Conservation (phyloP, 2,113 vertebrate genomes). For the Laticauda colubrina region DNA sequence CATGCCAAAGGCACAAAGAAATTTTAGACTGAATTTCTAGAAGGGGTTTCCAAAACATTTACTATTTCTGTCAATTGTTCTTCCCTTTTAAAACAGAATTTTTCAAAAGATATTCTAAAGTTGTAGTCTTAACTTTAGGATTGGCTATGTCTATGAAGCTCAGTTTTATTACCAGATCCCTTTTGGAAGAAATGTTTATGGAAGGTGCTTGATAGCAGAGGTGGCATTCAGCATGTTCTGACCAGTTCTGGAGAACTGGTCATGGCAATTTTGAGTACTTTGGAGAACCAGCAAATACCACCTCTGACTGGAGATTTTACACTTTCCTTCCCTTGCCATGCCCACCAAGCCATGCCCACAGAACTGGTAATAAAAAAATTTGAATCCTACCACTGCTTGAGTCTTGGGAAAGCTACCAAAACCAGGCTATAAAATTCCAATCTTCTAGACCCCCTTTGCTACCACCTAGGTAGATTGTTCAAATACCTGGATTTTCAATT, state of each 20-base stretch:
- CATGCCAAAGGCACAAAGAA: constrained; percentile 49
- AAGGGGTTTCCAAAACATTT: constrained; percentile 19
- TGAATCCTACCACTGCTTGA: not conserved
- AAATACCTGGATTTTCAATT: not conserved
- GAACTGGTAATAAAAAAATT: too few species aligned
- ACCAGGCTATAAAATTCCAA: not conserved
- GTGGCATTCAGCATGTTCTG: too few species aligned
- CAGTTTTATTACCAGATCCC: not conserved
- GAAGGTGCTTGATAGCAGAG: not conserved
- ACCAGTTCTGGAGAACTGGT: too few species aligned
- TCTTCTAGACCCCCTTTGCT: not conserved
- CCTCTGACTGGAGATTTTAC: too few species aligned
- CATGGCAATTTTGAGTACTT: too few species aligned
- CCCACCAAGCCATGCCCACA: too few species aligned
- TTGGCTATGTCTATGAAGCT: not conserved
- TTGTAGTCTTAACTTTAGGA: not conserved
- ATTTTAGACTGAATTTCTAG: constrained; percentile 62
- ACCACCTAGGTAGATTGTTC: not conserved
- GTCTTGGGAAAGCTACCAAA: not conserved
- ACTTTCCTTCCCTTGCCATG: too few species aligned
- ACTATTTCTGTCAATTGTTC: not conserved
- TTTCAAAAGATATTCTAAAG: constrained; percentile 28
- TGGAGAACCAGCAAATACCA: too few species aligned
- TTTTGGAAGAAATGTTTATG: not conserved
- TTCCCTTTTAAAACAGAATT: not conserved